Evolutionary conservation across 2,888 invertebrate species (phyloP), one percentile per base, ranked within the genome.

Genomic region (Tineola bisselliella): DNA sequence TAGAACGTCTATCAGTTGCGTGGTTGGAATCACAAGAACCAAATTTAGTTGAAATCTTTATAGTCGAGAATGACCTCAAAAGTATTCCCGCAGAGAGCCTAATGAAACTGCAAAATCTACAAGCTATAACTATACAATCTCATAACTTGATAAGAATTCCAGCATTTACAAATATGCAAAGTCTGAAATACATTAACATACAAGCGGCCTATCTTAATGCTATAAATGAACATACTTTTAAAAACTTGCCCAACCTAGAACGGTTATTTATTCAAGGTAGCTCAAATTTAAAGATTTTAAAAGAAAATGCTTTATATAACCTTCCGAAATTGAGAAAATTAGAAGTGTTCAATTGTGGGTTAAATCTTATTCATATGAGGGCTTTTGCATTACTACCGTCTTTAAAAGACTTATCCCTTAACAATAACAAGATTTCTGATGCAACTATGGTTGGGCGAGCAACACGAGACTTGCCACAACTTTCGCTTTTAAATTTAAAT

Each of bases 81-180:
- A 94, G 91, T 66, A 84, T 95, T 59, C 95, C 95, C 0, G 88
- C 91, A 0, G 95, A 95, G 75, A 93, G 94, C 67, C 79, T 96
- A 57, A 89, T 90, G 64, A 91, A 92, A 68, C 81, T 95, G 68
- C 90, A 90, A 67, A 91, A 91, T 65, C 84, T 95, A 61, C 93
- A 95, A 86, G 96, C 96, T 1, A 89, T 95, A 48, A 95, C 96
- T 0, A 88, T 96, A 67, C 93, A 94, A 75, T 92, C 93, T 8
- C 91, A 92, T 63, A 89, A 90, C 65, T 82, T 95, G 64, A 94
- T 93, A 73, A 88, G 94, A 64, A 81, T 94, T 64, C 95, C 95
- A 0, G 84, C 90, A 61, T 91, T 95, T 69, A 89, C 91, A 0
- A 91, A 91, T 6, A 82, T 94, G 63, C 88, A 91, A 10, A 91